Percentiles rank a stretch among this genome's conserved stretches.
These are phyloP conservation scores for Apodemia hepburni DNA, from an alignment of 2,888 invertebrate genomes.

Conservation along the genomic window DNA sequence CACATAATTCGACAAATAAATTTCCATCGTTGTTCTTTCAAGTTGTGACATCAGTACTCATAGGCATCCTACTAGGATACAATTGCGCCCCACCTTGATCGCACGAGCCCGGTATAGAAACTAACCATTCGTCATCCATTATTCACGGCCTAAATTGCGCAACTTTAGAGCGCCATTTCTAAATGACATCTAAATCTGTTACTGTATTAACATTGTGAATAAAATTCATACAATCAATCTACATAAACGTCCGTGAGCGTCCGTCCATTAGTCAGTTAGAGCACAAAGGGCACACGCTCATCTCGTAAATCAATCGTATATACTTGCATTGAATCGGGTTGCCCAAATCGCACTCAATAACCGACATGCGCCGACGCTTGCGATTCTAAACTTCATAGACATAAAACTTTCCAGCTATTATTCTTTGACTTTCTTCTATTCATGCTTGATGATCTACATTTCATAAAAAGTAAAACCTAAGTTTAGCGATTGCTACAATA, in stretches of 20 bases:
- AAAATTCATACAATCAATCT: constrained; percentile 81
- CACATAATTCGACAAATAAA: too few species aligned
- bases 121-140: constrained; percentile 76
- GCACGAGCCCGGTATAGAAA: constrained; percentile 61
- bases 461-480: background rate
- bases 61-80: constrained; percentile 33
- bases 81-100: constrained; percentile 61
- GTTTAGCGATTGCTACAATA: too few species aligned
- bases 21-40: background rate
- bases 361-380: constrained; percentile 48
- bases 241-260: constrained; percentile 80
- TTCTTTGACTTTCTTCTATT: constrained; percentile 56
- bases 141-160: constrained; percentile 80
- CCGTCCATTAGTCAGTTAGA: constrained; percentile 77
- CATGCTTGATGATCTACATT: background rate
- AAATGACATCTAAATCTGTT: constrained; percentile 81
- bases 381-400: constrained; percentile 35
- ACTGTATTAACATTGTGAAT: constrained; percentile 80
- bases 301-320: constrained; percentile 77
- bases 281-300: constrained; percentile 79
- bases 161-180: constrained; percentile 80
- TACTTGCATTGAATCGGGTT: constrained; percentile 60
- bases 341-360: constrained; percentile 75
- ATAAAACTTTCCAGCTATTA: constrained; percentile 67
- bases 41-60: background rate